A percentile compares a stretch with the other conserved stretches of the same genome.
phyloP scores from a whole-genome alignment of 2,888 invertebrate genomes.

The Spodoptera exigua region DNA sequence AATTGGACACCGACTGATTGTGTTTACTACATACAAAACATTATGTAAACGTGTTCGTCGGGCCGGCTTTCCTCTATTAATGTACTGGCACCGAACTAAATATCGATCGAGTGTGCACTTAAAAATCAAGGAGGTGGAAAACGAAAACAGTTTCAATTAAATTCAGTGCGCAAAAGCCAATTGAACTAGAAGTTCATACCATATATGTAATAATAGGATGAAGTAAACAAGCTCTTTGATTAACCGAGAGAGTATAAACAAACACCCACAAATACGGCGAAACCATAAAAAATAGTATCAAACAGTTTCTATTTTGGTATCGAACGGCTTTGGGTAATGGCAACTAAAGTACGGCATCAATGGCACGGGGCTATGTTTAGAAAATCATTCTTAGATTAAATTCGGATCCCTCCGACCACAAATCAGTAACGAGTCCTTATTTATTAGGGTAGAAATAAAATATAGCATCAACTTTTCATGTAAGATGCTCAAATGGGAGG shows the following conservation, averaged over 20 bases:
- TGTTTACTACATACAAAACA: constrained; percentile 52
- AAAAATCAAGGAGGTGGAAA: constrained; percentile 25
- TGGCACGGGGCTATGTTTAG: constrained; percentile 41
- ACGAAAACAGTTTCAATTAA: background rate
- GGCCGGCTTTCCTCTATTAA: constrained; percentile 26
- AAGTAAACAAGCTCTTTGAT: constrained; percentile 15
- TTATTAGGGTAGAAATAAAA: constrained; percentile 62
- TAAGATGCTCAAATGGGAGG: constrained; percentile 53
- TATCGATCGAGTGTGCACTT: constrained; percentile 36
- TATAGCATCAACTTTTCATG: constrained; percentile 60
- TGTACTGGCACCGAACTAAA: constrained; percentile 23
- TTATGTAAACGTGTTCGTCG: constrained; percentile 47
- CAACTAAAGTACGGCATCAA: constrained; percentile 30
- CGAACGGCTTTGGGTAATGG: constrained; percentile 19
- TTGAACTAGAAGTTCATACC: background rate
- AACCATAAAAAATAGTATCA: constrained; percentile 21
- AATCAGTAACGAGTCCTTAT: constrained; percentile 57
- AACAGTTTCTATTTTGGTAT: constrained; percentile 25
- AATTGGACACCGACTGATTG: constrained; percentile 58
- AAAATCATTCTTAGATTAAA: constrained; percentile 58
- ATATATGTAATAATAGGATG: background rate
- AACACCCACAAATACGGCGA: background rate
- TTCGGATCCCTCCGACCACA: constrained; percentile 53
- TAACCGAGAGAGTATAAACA: constrained; percentile 4
- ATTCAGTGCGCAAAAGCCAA: background rate